Evolutionary conservation across 2,797 vertebrate species (phyloP).

Genomic region (Tenualosa thibaudeaui): DNA sequence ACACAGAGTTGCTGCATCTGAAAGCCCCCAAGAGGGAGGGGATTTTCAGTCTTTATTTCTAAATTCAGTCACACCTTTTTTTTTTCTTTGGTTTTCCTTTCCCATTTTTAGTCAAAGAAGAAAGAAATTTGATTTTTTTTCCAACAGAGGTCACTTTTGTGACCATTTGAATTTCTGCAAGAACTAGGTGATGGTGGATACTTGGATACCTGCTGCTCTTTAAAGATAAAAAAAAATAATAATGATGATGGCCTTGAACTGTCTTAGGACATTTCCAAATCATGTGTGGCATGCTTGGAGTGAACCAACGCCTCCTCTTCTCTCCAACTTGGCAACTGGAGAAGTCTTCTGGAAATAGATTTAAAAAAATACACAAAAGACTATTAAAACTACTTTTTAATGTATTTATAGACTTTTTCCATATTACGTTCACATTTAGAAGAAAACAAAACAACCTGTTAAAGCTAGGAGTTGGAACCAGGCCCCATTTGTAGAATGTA

Average conservation of each 20-base stretch:
- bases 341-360: conserved; percentile 78
- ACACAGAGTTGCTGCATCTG: conserved; percentile 33
- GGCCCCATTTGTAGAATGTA: conserved; percentile 87
- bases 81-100: conserved; percentile 47
- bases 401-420: conserved; percentile 80
- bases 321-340: conserved; percentile 60
- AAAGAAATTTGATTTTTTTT: conserved; percentile 47
- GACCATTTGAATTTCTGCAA: conserved; percentile 67
- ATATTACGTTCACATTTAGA: conserved; percentile 69
- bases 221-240: conserved; percentile 72
- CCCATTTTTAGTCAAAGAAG: conserved; percentile 62
- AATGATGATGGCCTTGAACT: conserved; percentile 82
- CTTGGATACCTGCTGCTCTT: conserved; percentile 85
- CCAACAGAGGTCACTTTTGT: conserved; percentile 71
- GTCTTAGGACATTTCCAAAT: conserved; percentile 83
- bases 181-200: conserved; percentile 73
- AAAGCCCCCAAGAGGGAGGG: not conserved
- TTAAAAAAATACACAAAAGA: conserved; percentile 75
- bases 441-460: conserved; percentile 71
- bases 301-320: conserved; percentile 57
- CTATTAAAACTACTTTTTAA: conserved; percentile 68
- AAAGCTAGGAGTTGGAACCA: conserved; percentile 75
- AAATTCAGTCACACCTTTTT: conserved; percentile 34
- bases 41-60: conserved; percentile 4
- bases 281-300: conserved; percentile 62